Evolutionary conservation across 2,113 vertebrate species (phyloP).

Genomic region (Ursus arctos): DNA sequence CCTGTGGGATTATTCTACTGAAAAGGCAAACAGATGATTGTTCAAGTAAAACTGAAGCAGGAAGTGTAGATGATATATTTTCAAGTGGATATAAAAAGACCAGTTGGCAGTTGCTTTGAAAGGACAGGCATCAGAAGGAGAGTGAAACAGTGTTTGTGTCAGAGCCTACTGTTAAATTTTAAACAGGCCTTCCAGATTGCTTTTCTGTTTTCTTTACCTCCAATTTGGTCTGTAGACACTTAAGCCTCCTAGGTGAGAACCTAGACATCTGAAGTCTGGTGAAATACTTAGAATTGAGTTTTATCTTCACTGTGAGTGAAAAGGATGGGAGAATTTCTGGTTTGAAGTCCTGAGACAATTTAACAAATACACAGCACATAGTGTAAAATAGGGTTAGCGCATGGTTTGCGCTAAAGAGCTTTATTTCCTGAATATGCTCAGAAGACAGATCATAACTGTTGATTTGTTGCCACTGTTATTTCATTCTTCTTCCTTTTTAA

Average conservation of each 20-base stretch:
- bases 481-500: neutral
- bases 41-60: neutral
- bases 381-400: neutral
- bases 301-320: neutral
- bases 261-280: neutral
- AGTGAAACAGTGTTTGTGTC: neutral
- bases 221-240: neutral
- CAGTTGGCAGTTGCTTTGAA: neutral
- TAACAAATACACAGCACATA: neutral
- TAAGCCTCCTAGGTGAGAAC: neutral
- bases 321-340: neutral
- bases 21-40: neutral
- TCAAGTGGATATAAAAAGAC: neutral
- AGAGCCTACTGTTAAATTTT: neutral
- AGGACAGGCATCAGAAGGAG: neutral
- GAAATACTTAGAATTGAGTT: neutral
- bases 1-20: neutral
- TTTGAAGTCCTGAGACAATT: neutral
- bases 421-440: neutral
- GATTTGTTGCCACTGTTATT: neutral
- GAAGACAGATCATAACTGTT: neutral
- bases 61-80: slow-evolving; percentile 25
- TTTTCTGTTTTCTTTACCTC: neutral
- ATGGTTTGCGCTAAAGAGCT: neutral
- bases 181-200: neutral